Evolutionary conservation across 2,797 vertebrate genomes (phyloP).

Genomic region (Tragopan temminckii): DNA sequence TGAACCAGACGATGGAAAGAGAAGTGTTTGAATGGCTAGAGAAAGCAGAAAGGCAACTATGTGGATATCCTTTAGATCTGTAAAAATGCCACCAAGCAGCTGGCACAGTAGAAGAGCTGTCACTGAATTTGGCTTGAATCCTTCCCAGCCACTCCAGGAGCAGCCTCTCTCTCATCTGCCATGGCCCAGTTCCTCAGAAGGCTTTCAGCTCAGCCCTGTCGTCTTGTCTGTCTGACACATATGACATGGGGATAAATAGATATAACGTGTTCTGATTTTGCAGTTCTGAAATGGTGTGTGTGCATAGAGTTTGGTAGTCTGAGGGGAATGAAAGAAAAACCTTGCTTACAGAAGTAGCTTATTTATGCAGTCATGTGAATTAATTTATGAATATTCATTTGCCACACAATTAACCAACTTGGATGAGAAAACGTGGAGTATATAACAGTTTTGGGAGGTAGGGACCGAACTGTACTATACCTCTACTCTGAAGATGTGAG

Average conservation of each 20-base stretch:
- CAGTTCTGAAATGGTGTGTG: fast-evolving
- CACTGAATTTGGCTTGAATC: not conserved
- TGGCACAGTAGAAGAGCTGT: not conserved
- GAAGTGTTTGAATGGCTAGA: not conserved
- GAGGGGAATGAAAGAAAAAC: not conserved
- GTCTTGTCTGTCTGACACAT: not conserved
- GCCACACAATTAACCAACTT: not conserved
- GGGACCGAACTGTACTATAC: not conserved
- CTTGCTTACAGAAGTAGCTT: not conserved
- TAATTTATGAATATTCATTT: not conserved
- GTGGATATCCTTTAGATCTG: not conserved
- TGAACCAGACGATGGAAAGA: not conserved
- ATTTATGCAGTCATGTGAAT: not conserved
- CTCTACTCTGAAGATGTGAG: not conserved
- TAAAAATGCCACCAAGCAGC: not conserved
- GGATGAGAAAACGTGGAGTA: not conserved
- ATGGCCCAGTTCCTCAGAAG: not conserved
- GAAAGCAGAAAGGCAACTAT: not conserved
- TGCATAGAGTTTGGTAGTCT: not conserved
- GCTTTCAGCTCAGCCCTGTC: not conserved
- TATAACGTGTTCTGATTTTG: not conserved
- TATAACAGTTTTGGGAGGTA: not conserved
- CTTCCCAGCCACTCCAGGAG: not conserved
- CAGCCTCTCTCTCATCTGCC: not conserved
- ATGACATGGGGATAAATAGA: not conserved